Conservation (phyloP, 2,797 vertebrate species). For the Craterocephalus amniculus region DNA sequence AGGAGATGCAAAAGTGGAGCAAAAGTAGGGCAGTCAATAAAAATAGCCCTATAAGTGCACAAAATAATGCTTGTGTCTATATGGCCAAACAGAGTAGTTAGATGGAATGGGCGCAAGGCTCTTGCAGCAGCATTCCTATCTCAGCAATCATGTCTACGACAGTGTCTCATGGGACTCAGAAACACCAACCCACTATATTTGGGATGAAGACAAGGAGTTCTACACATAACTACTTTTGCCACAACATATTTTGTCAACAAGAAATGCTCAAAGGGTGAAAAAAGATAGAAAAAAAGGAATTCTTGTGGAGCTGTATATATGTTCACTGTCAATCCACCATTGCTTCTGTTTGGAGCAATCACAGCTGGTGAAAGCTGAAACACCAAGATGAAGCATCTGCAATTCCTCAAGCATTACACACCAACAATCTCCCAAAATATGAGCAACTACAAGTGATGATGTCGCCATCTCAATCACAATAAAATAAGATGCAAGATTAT, state of each 20-base stretch:
- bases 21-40: constrained; percentile 69
- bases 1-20: constrained; percentile 40
- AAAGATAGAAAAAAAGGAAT: constrained; percentile 10
- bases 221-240: constrained; percentile 22
- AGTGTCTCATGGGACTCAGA: constrained; percentile 29
- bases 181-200: constrained; percentile 24
- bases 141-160: constrained; percentile 55
- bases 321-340: constrained; percentile 28
- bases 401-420: constrained; percentile 33
- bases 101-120: constrained; percentile 26
- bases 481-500: constrained; percentile 33
- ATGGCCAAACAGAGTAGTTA: constrained; percentile 17
- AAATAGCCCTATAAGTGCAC: constrained; percentile 68
- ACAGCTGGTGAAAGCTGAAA: constrained; percentile 44
- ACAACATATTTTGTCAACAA: constrained; percentile 17
- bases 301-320: constrained; percentile 20
- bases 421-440: constrained; percentile 42
- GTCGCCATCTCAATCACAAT: constrained; percentile 35
- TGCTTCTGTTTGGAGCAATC: constrained; percentile 42
- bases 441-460: constrained; percentile 34
- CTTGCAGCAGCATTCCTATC: constrained; percentile 39
- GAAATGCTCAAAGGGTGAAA: constrained; percentile 28
- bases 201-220: constrained; percentile 38
- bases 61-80: constrained; percentile 49
- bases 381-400: constrained; percentile 28